These are phyloP conservation scores for Tipula helvola DNA, from an alignment of 2,888 invertebrate species.

Conservation along the genomic window DNA sequence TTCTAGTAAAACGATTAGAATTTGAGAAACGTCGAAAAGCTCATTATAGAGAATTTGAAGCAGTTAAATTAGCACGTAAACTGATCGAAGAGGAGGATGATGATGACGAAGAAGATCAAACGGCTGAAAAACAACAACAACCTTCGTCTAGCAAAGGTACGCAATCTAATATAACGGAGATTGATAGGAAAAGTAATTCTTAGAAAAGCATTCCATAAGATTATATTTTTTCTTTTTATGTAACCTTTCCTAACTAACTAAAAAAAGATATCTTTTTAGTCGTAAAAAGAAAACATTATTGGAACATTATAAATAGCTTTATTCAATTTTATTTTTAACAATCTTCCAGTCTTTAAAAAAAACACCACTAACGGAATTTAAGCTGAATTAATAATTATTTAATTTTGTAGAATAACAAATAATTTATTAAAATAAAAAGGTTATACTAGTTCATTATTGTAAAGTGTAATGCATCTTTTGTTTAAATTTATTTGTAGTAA, in stretches of 20 bases:
- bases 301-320: not conserved
- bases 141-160: not conserved
- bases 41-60: slow-evolving; percentile 97
- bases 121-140: not conserved
- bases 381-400: not conserved
- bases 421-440: not conserved
- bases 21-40: slow-evolving; percentile 91
- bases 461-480: not conserved
- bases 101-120: slow-evolving; percentile 41
- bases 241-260: not conserved
- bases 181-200: slow-evolving; percentile 14
- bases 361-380: not conserved
- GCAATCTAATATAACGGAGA: slow-evolving; percentile 12
- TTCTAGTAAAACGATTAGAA: slow-evolving; percentile 52
- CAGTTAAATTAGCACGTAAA: slow-evolving; percentile 82
- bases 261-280: not conserved
- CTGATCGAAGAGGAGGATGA: slow-evolving; percentile 83
- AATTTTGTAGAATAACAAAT: not conserved
- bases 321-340: not conserved
- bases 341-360: not conserved
- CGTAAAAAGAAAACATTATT: not conserved
- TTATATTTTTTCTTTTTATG: not conserved
- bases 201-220: slow-evolving; percentile 6
- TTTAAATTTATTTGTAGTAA: not conserved
- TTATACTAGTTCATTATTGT: not conserved